Evolutionary conservation across 2,113 vertebrate genomes (phyloP).

Genomic region (Falco punctatus): DNA sequence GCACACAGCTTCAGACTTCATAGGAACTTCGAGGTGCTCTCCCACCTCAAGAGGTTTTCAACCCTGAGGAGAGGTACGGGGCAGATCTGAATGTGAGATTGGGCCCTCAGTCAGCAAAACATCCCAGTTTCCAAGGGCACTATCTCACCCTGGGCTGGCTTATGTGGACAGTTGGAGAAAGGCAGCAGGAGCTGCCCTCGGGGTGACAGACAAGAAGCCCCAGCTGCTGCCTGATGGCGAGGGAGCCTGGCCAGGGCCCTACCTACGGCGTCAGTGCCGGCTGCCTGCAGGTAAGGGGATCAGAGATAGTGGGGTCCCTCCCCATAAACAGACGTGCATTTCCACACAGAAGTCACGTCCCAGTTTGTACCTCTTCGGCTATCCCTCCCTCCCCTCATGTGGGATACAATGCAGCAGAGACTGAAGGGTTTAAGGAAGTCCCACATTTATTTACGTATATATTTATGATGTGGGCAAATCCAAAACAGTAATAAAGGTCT

Average conservation of each 20-base stretch:
- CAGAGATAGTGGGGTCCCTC: conserved; percentile 6
- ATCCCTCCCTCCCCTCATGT: not conserved
- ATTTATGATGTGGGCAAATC: not conserved
- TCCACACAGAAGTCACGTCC: not conserved
- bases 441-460: not conserved
- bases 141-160: conserved; percentile 23
- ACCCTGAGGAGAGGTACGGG: not conserved
- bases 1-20: not conserved
- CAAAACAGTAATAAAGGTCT: not conserved
- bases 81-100: conserved; percentile 37
- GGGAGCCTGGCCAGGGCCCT: conserved; percentile 43
- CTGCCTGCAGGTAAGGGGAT: conserved; percentile 4
- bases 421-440: not conserved
- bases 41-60: not conserved
- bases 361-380: not conserved
- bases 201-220: conserved; percentile 65
- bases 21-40: not conserved
- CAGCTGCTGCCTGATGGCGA: not conserved
- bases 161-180: conserved; percentile 55
- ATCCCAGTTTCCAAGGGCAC: conserved; percentile 22
- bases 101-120: not conserved
- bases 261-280: not conserved
- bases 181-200: not conserved
- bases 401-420: not conserved
- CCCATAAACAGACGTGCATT: not conserved